These are phyloP conservation scores for Drosophila ironensis DNA, from an alignment of 1,140 invertebrate genomes.

Conservation along the genomic window DNA sequence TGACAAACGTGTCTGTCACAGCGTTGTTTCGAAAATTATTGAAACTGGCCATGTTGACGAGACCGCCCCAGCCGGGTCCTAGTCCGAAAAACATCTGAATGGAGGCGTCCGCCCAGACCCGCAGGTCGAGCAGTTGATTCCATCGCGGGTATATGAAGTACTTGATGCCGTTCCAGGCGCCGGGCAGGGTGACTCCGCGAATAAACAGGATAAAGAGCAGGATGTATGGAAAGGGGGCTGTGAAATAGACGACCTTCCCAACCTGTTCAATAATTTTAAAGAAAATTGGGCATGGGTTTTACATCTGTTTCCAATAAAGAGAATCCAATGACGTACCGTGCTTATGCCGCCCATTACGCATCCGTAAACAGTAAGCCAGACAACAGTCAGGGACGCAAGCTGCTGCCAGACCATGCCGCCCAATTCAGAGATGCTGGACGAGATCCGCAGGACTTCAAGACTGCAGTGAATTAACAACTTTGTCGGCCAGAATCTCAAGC, in stretches of 20 bases:
- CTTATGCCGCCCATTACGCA: constrained; percentile 92
- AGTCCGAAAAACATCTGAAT: constrained; percentile 96
- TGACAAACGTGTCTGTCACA: constrained; percentile 87
- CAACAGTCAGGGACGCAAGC: constrained; percentile 86
- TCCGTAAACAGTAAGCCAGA: constrained; percentile 91
- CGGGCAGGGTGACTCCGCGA: constrained; percentile 89
- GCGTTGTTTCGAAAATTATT: constrained; percentile 92
- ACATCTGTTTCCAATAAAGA: neutral
- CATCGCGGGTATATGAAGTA: constrained; percentile 94
- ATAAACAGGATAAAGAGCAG: constrained; percentile 89
- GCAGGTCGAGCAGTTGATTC: constrained; percentile 86
- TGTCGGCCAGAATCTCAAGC: neutral
- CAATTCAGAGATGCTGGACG: constrained; percentile 85
- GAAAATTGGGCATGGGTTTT: neutral
- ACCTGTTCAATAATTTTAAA: constrained; percentile 32
- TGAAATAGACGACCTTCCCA: constrained; percentile 91
- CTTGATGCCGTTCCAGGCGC: constrained; percentile 88
- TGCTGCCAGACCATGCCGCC: constrained; percentile 89
- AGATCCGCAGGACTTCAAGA: constrained; percentile 87
- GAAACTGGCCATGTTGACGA: constrained; percentile 95
- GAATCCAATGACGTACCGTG: constrained; percentile 82
- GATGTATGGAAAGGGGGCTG: constrained; percentile 92
- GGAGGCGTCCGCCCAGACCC: constrained; percentile 96
- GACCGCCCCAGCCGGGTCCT: constrained; percentile 95
- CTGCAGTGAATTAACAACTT: constrained; percentile 81